These are phyloP conservation scores for Alca torda DNA, from an alignment of 2,797 vertebrate genomes.

Conservation along the genomic window DNA sequence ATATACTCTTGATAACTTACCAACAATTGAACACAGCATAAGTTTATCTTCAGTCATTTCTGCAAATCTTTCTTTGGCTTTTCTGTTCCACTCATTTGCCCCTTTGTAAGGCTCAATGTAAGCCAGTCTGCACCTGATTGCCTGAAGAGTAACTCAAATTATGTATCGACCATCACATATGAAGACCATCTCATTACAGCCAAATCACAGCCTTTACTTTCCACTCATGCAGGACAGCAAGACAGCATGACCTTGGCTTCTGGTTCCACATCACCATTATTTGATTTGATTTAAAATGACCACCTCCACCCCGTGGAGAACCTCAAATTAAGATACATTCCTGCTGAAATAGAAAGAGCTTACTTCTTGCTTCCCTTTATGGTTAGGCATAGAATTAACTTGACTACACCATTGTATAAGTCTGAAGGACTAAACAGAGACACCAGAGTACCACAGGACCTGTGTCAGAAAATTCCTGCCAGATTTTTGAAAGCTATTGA, in stretches of 20 bases:
- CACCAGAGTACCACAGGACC: background rate
- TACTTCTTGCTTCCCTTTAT: background rate
- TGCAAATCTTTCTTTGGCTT: conserved; percentile 82
- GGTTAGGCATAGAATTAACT: background rate
- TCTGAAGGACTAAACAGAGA: background rate
- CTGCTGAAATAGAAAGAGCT: background rate
- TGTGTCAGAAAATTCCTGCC: background rate
- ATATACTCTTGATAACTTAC: conserved; percentile 62
- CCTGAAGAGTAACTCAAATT: conserved; percentile 74
- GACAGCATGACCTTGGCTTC: background rate
- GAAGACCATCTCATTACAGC: background rate
- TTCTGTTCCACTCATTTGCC: conserved; percentile 77
- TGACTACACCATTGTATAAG: background rate
- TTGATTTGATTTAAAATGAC: background rate
- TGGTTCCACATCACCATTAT: background rate
- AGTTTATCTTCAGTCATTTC: conserved; percentile 80
- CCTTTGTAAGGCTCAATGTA: conserved; percentile 78
- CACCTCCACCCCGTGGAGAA: background rate
- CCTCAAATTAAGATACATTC: background rate
- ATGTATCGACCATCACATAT: background rate
- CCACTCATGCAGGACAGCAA: background rate
- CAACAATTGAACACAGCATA: conserved; percentile 76
- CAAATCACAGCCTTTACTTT: background rate
- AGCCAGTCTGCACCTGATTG: conserved; percentile 85
- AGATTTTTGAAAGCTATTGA: background rate